Base-by-base conservation (phyloP, 2,888 invertebrate species). In the Scaptomyza caliginosa region DNA sequence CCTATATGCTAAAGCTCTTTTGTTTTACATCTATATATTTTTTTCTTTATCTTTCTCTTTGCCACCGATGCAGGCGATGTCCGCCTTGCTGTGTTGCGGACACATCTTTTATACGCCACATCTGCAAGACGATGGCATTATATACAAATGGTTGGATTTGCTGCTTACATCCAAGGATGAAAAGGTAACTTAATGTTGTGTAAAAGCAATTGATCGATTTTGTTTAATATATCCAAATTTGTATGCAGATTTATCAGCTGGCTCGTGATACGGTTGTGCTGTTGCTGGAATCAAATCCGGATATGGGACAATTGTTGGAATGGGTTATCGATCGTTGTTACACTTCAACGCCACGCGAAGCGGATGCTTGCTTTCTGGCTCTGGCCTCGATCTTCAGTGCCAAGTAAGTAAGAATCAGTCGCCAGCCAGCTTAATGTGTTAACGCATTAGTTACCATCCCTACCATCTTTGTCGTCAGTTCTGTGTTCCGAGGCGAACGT, bases 261-360 rank as follows among this genome's bases (percentile, higher is more conserved):
- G 98, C 96, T 0, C 95, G 98, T 40, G 98, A 99, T 91, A 98
- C 98, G 0, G 96, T 99, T 23, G 96, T 99, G 2, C 92, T 98
- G 42, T 92, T 99, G 42, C 92, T 99, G 73, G 99, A 99, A 91
- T 97, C 97, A 88, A 99, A 98, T 92, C 96, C 98, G 0, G 98
- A 98, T 90, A 96, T 96, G 75, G 96, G 97, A 0, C 94, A 96
- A 4, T 92, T 99, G 50, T 92, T 99, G 40, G 99, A 99, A 92
- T 99, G 99, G 99, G 96, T 98, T 0, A 98, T 99, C 46, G 98
- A 99, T 92, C 95, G 98, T 58, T 99, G 99, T 91, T 99, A 98
- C 91, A 99, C 98, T 0, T 98, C 98, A 5, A 92, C 95, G 6
- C 95, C 96, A 2, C 94, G 96, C 72, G 97, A 99, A 34, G 98